These are phyloP conservation scores for Nasonia longicornis DNA, from an alignment of 1,140 invertebrate genomes.

Conservation along the genomic window DNA sequence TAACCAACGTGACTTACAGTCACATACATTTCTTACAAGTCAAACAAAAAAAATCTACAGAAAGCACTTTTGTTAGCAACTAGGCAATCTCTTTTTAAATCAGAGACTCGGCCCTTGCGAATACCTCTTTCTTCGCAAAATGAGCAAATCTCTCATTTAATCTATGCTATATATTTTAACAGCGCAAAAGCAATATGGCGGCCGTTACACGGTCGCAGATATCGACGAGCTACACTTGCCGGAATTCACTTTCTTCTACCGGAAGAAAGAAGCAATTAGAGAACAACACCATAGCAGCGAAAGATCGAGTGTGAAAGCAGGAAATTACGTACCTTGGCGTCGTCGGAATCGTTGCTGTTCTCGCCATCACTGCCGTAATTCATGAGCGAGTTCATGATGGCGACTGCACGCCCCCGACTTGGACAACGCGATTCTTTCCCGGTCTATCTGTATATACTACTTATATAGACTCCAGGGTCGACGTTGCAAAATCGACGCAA, in stretches of 20 bases:
- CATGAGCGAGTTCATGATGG: conserved; percentile 68
- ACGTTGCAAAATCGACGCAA: no score
- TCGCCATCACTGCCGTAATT: conserved; percentile 68
- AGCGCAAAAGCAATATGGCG: conserved; percentile 21
- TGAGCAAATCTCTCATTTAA: not conserved
- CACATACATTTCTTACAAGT: no score
- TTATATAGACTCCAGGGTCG: no score
- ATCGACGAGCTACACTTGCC: not conserved
- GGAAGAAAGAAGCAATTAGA: not conserved
- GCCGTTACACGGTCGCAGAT: conserved; percentile 4
- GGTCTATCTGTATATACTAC: not conserved
- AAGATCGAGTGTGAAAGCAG: not conserved
- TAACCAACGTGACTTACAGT: no score
- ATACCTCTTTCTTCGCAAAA: not conserved
- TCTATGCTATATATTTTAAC: no score
- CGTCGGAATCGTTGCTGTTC: conserved; percentile 65
- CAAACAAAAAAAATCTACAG: no score
- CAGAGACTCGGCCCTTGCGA: not conserved
- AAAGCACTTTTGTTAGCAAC: no score
- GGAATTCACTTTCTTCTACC: not conserved
- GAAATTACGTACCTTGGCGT: conserved; percentile 58
- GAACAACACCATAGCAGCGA: not conserved
- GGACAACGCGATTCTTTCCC: not conserved
- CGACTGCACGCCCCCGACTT: conserved; percentile 15
- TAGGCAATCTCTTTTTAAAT: no score